Percentiles rank a stretch among this genome's conserved stretches.
Evolutionary conservation across 1,140 invertebrate species (phyloP).

Genomic region (Diploscapter pachys): DNA sequence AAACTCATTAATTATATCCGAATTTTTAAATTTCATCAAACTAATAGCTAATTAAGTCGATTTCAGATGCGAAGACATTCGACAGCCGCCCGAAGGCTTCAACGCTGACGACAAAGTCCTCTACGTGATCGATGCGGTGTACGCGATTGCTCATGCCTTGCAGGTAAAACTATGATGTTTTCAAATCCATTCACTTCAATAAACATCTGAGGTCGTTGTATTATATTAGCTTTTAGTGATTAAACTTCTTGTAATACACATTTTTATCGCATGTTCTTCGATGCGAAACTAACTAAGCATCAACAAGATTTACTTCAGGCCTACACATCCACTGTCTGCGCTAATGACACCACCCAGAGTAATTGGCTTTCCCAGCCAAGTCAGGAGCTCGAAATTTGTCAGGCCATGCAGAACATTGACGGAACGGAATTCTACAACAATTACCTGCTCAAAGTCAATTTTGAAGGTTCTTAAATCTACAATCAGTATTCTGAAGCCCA

Average conservation of each 20-base stretch:
- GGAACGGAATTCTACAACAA: conserved; percentile 68
- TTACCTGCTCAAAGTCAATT: conserved; percentile 70
- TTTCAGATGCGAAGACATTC: conserved; percentile 61
- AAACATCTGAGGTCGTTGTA: no score
- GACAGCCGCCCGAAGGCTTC: conserved; percentile 51
- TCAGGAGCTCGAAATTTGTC: conserved; percentile 63
- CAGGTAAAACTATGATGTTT: conserved; percentile 39
- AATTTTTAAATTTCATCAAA: no score
- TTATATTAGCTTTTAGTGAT: no score
- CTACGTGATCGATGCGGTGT: conserved; percentile 82
- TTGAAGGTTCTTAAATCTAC: conserved; percentile 58
- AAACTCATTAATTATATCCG: no score
- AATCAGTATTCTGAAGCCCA: background rate
- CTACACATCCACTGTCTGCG: conserved; percentile 62
- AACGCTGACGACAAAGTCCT: conserved; percentile 79
- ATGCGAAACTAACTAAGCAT: background rate
- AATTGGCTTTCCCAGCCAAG: conserved; percentile 62
- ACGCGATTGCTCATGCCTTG: conserved; percentile 77
- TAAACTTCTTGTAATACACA: no score
- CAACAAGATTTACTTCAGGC: conserved; percentile 55
- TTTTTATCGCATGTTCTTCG: no score
- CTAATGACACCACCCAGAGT: conserved; percentile 57
- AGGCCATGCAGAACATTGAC: conserved; percentile 70
- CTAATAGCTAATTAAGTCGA: no score
- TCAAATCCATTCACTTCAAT: no score